Percentiles rank a stretch among this genome's conserved stretches.
Evolutionary conservation across 2,113 vertebrate species (phyloP).

Genomic region (Nycticryphes semicollaris): DNA sequence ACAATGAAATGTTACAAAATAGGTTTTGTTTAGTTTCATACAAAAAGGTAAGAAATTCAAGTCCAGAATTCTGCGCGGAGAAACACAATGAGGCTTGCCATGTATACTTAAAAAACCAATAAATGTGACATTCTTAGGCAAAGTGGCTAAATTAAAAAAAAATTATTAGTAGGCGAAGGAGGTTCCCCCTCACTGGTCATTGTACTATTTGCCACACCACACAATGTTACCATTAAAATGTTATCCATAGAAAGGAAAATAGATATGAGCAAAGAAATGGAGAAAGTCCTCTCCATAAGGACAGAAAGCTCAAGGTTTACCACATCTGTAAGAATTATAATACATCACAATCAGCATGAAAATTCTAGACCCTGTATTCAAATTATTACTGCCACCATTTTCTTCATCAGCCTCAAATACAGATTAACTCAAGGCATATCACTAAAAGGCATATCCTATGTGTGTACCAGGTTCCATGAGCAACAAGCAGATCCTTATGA

Average conservation of each 20-base stretch:
- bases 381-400: background rate
- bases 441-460: background rate
- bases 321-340: background rate
- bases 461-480: rapidly evolving
- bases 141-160: background rate
- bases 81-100: background rate
- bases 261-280: background rate
- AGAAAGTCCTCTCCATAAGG: background rate
- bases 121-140: background rate
- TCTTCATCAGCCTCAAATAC: background rate
- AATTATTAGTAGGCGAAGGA: background rate
- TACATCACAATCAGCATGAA: background rate
- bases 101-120: background rate
- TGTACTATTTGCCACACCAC: background rate
- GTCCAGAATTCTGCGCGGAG: background rate
- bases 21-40: background rate
- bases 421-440: background rate
- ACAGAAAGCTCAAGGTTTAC: background rate
- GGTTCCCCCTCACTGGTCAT: background rate
- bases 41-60: background rate
- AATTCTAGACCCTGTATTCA: background rate
- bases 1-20: background rate
- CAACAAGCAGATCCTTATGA: background rate
- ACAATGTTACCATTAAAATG: background rate
- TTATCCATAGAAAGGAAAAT: background rate